Percentiles rank a stretch among this genome's conserved stretches.
These are phyloP conservation scores for Carposina sasakii DNA, from an alignment of 1,140 invertebrate species.

Conservation along the genomic window DNA sequence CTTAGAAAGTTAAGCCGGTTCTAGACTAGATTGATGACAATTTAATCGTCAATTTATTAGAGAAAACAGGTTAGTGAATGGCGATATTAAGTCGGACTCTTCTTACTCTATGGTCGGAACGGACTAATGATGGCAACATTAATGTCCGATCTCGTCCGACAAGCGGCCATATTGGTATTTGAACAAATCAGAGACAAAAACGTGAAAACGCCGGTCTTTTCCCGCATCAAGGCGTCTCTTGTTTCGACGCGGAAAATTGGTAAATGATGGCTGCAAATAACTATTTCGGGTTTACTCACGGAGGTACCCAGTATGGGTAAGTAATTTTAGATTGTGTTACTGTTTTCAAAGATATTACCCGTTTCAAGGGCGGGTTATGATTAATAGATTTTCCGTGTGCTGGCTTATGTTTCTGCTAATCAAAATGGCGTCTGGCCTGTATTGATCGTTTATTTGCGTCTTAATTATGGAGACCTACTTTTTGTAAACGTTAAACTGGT, in stretches of 20 bases:
- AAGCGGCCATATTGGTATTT: too few species aligned
- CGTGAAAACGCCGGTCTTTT: slow-evolving; percentile 68
- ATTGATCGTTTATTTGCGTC: slow-evolving; percentile 51
- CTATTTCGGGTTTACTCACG: slow-evolving; percentile 93
- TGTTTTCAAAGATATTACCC: slow-evolving; percentile 16
- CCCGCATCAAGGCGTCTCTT: slow-evolving; percentile 57
- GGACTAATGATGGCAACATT: too few species aligned
- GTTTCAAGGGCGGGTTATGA: slow-evolving; percentile 21
- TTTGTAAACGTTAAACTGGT: too few species aligned
- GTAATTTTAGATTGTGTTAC: slow-evolving; percentile 43
- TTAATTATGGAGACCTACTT: slow-evolving; percentile 21
- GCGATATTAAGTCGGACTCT: too few species aligned
- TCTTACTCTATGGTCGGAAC: too few species aligned
- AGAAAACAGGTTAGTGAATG: too few species aligned
- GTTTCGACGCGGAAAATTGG: slow-evolving; percentile 60
- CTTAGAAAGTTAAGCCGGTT: too few species aligned
- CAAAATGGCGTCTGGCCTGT: slow-evolving; percentile 63
- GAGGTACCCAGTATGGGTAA: slow-evolving; percentile 92
- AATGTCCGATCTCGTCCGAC: too few species aligned
- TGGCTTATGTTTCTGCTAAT: slow-evolving; percentile 51
- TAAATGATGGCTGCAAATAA: slow-evolving; percentile 90
- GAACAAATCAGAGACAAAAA: too few species aligned
- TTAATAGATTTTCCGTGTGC: slow-evolving; percentile 35
- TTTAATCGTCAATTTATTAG: too few species aligned
- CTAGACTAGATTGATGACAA: too few species aligned